These are phyloP conservation scores for Temnopleurus reevesii DNA, from an alignment of 53 echinoderm and acorn worm genomes.

Conservation along the genomic window DNA sequence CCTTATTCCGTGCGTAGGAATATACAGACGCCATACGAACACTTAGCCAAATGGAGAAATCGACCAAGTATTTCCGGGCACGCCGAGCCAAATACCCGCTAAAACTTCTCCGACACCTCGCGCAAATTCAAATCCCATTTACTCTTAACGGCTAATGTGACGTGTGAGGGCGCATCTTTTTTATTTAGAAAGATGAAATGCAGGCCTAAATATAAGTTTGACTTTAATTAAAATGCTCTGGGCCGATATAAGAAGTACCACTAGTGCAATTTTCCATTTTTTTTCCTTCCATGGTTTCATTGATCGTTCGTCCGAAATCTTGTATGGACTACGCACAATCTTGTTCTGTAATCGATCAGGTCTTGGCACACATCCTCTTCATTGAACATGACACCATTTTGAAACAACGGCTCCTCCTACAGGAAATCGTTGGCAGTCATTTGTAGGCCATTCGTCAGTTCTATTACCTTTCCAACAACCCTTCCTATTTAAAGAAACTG, in stretches of 20 bases:
- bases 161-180: slow-evolving; percentile 31
- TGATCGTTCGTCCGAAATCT: background rate
- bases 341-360: background rate
- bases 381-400: slow-evolving; percentile 37
- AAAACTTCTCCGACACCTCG: slow-evolving; percentile 39
- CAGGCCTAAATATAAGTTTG: background rate
- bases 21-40: slow-evolving; percentile 49
- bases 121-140: slow-evolving; percentile 4
- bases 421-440: slow-evolving; percentile 21
- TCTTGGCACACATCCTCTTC: background rate
- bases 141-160: background rate
- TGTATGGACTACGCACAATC: background rate
- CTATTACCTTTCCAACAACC: background rate
- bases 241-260: background rate
- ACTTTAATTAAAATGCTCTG: background rate
- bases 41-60: slow-evolving; percentile 59
- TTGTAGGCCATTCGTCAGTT: slow-evolving; percentile 26
- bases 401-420: background rate
- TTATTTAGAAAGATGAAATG: background rate
- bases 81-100: slow-evolving; percentile 39
- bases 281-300: background rate
- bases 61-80: slow-evolving; percentile 59
- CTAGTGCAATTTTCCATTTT: background rate
- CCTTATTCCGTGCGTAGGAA: slow-evolving; percentile 50
- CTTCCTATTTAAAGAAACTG: background rate